Evolutionary conservation across 2,888 invertebrate species (phyloP), one percentile per base, ranked within the genome.

Genomic region (Phalangium opilio): DNA sequence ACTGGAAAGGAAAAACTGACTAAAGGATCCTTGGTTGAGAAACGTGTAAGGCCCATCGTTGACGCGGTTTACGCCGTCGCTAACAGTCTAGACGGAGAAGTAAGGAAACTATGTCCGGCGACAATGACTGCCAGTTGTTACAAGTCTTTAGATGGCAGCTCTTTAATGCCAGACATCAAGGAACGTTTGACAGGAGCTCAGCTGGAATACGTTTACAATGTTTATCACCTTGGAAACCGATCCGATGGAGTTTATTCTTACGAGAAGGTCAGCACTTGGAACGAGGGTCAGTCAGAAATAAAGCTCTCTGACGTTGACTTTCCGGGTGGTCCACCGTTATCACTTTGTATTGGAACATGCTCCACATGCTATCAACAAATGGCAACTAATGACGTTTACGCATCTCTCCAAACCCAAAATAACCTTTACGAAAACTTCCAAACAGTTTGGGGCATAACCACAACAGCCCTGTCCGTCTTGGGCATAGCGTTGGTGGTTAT

Each of bases 391-490:
- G 38, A 36, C 38, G 17, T 36, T 5, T 15, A 36, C 8, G n/a
- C n/a, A 10, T 20, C 41, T 2, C 11, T 50, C 32, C 14, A 27
- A 15, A 19, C 45, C 10, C 39, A 21, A 27, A 27, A 27, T 27
- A 54, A 57, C 1, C 53, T 59, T 15, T 61, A 61, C 33, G 56
- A 57, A n/a, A 61, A 61, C 32, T 66, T 67, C 58, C 47, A 55
- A 3, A 58, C 60, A 8, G 61, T 64, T 19, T 67, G 67, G 65
- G 68, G 65, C 5, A 61, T 68, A 15, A 62, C 63, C 57, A 32
- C 60, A 55, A 36, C 63, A 54, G 47, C 56, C 1, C 50, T 69
- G 12, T 66, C 66, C 3, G 62, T 61, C 3, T 47, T 69, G 3
- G 69, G 69, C 1, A 60, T 65, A 5, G 58, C 67, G 32, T 51